Evolutionary conservation across 1,140 invertebrate species (phyloP).

Genomic region (Macrocentrus cingulum): DNA sequence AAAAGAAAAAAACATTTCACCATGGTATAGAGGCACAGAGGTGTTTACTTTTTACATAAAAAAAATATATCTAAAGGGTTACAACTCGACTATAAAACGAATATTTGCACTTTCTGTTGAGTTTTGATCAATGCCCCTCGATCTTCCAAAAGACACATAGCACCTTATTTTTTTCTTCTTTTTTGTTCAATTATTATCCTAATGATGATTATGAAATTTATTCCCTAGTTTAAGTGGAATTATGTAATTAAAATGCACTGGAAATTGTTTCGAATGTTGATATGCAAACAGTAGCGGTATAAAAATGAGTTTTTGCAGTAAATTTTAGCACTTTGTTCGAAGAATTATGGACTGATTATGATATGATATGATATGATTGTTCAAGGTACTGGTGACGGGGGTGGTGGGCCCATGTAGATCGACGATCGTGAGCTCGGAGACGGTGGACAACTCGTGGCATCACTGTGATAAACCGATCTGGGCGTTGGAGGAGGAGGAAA

Average conservation of each 20-base stretch:
- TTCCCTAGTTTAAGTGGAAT: not conserved
- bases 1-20: no score
- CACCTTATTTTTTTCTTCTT: constrained; percentile 17
- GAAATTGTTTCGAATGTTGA: no score
- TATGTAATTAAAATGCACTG: no score
- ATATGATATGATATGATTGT: not conserved
- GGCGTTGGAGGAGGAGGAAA: constrained; percentile 85
- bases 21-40: constrained; percentile 17
- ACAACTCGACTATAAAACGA: constrained; percentile 41
- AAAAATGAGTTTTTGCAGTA: no score
- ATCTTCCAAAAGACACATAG: constrained; percentile 11
- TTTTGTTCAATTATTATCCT: constrained; percentile 2
- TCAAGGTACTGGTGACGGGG: constrained; percentile 69
- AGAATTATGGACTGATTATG: constrained; percentile 2
- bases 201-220: not conserved
- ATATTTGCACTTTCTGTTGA: constrained; percentile 43
- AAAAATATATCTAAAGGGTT: constrained; percentile 30
- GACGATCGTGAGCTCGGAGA: constrained; percentile 76
- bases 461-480: constrained; percentile 73
- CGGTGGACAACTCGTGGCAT: constrained; percentile 70
- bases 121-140: not conserved
- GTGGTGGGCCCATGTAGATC: constrained; percentile 76
- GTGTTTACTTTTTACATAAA: constrained; percentile 28
- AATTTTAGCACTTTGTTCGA: not conserved
- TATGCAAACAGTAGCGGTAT: no score